These are phyloP conservation scores for Datnioides undecimradiatus DNA, from an alignment of 2,113 vertebrate species.

Conservation along the genomic window DNA sequence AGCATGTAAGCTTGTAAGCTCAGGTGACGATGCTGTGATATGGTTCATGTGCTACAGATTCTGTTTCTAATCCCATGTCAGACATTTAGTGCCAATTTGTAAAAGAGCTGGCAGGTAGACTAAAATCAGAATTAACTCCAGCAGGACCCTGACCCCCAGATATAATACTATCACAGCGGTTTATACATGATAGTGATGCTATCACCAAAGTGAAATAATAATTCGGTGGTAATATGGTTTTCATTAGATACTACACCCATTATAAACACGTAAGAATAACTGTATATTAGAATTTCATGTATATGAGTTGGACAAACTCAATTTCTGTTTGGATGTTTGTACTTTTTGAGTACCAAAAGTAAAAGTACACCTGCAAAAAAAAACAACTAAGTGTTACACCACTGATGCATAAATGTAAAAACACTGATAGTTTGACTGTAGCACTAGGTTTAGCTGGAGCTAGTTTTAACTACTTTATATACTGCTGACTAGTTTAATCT, in stretches of 20 bases:
- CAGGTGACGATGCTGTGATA: constrained; percentile 50
- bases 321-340: not conserved
- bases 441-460: not conserved
- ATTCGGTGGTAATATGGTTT: not conserved
- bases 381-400: not conserved
- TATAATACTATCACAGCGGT: constrained; percentile 5
- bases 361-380: not conserved
- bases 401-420: not conserved
- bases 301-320: not conserved
- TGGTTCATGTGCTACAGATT: constrained; percentile 58
- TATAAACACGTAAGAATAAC: not conserved
- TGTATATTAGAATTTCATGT: too few species aligned
- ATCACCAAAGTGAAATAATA: not conserved
- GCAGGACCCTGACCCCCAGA: not conserved
- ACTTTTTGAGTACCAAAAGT: not conserved
- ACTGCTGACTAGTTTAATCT: not conserved
- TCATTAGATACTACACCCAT: not conserved
- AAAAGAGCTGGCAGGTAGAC: constrained; percentile 27
- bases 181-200: not conserved
- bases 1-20: constrained; percentile 24
- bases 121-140: constrained; percentile 42
- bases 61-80: constrained; percentile 62
- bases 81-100: constrained; percentile 57
- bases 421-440: too few species aligned
- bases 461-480: not conserved